A percentile compares a stretch with the other conserved stretches of the same genome.
phyloP scores from a whole-genome alignment of 2,797 vertebrate species.

The Premnoplex brunnescens region DNA sequence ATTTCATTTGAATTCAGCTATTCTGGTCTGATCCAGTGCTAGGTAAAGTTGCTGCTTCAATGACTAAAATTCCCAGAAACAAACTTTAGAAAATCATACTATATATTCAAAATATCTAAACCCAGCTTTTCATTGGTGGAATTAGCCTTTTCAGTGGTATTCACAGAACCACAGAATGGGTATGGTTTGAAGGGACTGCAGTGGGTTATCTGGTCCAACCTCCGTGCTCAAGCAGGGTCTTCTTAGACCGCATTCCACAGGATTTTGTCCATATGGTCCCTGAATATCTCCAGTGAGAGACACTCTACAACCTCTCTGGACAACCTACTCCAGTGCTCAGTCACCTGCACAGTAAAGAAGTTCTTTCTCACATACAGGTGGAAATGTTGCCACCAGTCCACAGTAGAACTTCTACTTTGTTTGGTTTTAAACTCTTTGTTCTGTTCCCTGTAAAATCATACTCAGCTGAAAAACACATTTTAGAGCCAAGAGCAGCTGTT shows the following conservation, averaged over 20 bases:
- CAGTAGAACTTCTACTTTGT: not conserved
- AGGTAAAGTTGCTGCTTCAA: not conserved
- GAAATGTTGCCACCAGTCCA: not conserved
- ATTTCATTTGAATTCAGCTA: not conserved
- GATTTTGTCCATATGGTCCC: not conserved
- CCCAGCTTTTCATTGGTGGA: not conserved
- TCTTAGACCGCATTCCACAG: no score
- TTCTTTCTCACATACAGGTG: not conserved
- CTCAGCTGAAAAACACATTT: not conserved
- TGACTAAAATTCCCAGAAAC: not conserved
- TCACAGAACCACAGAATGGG: not conserved
- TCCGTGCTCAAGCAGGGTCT: not conserved
- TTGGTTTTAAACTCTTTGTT: not conserved
- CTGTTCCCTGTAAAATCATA: not conserved
- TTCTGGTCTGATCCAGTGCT: not conserved
- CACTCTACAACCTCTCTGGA: not conserved
- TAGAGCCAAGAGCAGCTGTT: not conserved
- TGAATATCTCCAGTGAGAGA: not conserved
- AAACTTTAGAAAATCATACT: not conserved
- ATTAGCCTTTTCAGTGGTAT: not conserved
- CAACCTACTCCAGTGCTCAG: not conserved
- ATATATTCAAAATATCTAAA: not conserved
- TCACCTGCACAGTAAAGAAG: not conserved
- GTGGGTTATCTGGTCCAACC: not conserved
- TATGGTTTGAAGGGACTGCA: not conserved